A percentile compares a stretch with the other conserved stretches of the same genome.
phyloP scores from a whole-genome alignment of 1,140 invertebrate genomes.

The Zelostemma sp. region DNA sequence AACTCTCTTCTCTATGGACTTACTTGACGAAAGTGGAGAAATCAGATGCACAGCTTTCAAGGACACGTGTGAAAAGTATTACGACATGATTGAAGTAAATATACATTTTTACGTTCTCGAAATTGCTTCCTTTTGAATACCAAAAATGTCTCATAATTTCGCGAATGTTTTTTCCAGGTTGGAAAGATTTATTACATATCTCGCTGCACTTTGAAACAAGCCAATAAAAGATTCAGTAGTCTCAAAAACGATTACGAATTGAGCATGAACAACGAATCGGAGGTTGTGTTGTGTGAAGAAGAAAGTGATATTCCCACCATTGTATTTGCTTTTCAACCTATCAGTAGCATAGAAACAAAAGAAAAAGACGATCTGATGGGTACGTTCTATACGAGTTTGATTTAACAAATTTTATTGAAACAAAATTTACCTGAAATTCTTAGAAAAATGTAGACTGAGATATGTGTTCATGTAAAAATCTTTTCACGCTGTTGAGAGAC shows the following conservation, averaged over 20 bases:
- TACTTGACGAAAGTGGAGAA: slow-evolving; percentile 94
- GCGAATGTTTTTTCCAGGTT: slow-evolving; percentile 69
- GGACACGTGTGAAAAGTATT: slow-evolving; percentile 91
- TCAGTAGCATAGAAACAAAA: slow-evolving; percentile 80
- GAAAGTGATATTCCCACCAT: slow-evolving; percentile 78
- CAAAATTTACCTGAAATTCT: no score
- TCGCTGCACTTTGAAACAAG: slow-evolving; percentile 85
- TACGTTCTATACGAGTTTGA: no score
- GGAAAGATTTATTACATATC: slow-evolving; percentile 92
- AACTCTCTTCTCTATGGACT: slow-evolving; percentile 92
- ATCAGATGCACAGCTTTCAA: slow-evolving; percentile 96
- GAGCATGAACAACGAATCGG: slow-evolving; percentile 86
- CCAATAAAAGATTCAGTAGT: slow-evolving; percentile 90
- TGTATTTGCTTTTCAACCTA: slow-evolving; percentile 86
- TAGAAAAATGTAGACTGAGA: no score
- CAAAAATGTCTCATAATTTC: slow-evolving; percentile 10
- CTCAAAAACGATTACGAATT: slow-evolving; percentile 97
- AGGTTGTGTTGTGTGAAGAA: slow-evolving; percentile 79
- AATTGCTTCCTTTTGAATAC: neutral
- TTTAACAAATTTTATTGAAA: no score
- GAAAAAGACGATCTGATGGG: slow-evolving; percentile 79
- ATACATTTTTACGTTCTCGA: no score
- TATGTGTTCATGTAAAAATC: no score
- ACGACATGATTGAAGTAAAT: slow-evolving; percentile 87
- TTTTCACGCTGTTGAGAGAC: no score